A percentile compares a stretch with the other conserved stretches of the same genome.
phyloP scores from a whole-genome alignment of 2,113 vertebrate species.

The Crocuta crocuta region DNA sequence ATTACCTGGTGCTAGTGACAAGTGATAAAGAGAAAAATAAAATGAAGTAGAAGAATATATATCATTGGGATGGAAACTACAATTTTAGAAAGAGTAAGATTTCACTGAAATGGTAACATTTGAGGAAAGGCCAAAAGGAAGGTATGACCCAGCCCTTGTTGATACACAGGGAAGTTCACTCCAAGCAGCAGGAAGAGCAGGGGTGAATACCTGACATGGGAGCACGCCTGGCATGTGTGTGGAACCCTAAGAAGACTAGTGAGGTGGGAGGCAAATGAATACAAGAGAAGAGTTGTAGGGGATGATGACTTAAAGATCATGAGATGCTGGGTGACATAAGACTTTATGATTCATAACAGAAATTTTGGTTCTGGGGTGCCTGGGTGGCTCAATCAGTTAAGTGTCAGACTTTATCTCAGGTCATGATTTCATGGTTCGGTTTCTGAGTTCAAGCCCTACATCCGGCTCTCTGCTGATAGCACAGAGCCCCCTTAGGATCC shows the following conservation, averaged over 20 bases:
- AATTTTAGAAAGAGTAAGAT: neutral
- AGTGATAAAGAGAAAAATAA: neutral
- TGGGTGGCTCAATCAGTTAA: too few relatives aligned
- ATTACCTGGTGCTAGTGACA: neutral
- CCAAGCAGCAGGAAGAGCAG: neutral
- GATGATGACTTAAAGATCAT: neutral
- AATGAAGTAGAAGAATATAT: neutral
- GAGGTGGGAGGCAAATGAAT: neutral
- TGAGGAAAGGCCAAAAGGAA: neutral
- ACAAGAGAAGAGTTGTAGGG: neutral
- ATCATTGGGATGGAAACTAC: neutral
- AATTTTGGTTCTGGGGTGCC: neutral
- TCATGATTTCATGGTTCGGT: too few relatives aligned
- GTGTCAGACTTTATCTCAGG: too few relatives aligned
- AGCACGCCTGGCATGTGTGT: neutral
- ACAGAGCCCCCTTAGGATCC: too few relatives aligned
- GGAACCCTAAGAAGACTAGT: neutral
- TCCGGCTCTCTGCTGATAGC: too few relatives aligned
- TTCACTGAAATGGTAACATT: neutral
- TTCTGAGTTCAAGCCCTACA: too few relatives aligned
- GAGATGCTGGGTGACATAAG: neutral
- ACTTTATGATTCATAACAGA: constrained; percentile 2
- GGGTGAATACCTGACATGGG: neutral
- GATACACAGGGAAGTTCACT: neutral
- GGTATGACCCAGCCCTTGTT: neutral